phyloP scores from a whole-genome alignment of 2,888 invertebrate genomes.

The Branchipolynoe longqiensis region DNA sequence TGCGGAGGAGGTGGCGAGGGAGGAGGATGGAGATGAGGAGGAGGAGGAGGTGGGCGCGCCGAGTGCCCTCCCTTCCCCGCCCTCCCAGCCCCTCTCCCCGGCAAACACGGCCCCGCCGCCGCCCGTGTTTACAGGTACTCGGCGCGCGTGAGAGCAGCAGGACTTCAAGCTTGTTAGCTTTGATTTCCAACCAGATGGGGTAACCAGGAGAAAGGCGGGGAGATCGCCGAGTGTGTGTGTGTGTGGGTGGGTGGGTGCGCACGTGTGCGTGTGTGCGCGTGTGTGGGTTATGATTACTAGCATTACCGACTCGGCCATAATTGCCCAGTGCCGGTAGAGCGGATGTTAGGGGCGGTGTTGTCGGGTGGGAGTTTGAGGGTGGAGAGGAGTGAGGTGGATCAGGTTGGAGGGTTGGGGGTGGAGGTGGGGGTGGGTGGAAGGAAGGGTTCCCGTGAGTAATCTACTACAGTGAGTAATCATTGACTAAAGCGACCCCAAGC shows the following conservation, averaged over 20 bases:
- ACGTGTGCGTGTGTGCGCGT: conserved; percentile 45
- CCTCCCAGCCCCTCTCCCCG: background rate
- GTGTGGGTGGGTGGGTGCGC: background rate
- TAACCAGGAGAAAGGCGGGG: conserved; percentile 45
- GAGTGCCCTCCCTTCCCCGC: background rate
- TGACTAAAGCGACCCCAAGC: conserved; percentile 40
- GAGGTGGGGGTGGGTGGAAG: background rate
- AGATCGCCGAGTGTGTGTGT: no score
- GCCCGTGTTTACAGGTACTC: conserved; percentile 39
- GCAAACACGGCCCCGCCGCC: background rate
- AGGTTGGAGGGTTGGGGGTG: background rate
- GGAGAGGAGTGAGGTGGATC: background rate
- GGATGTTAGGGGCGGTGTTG: background rate
- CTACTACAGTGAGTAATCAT: conserved; percentile 36
- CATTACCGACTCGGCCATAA: conserved; percentile 41
- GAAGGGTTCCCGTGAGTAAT: conserved; percentile 33
- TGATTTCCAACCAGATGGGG: conserved; percentile 54
- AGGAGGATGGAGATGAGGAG: background rate
- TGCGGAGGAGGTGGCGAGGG: background rate
- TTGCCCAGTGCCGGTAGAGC: background rate
- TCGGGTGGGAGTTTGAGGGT: background rate
- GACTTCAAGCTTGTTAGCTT: conserved; percentile 29
- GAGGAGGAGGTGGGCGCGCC: background rate
- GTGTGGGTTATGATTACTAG: conserved; percentile 55
- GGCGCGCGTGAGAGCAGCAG: background rate